A percentile compares a stretch with the other conserved stretches of the same genome.
phyloP scores from a whole-genome alignment of 2,113 vertebrate genomes.

The Benitochromis conjunctus region DNA sequence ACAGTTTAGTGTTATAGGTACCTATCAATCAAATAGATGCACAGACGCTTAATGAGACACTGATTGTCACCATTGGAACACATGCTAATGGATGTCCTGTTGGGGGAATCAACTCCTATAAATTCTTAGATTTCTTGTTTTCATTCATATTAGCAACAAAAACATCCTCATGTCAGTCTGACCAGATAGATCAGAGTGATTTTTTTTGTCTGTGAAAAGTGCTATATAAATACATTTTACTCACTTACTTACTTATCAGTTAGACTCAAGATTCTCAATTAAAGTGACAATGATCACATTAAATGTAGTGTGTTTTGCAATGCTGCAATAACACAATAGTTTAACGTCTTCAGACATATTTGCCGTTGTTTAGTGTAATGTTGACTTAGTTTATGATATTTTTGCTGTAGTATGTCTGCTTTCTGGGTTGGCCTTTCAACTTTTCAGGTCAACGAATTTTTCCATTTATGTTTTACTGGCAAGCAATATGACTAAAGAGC shows the following conservation, averaged over 20 bases:
- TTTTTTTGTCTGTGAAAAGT: neutral
- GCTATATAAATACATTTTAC: neutral
- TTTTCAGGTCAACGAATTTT: neutral
- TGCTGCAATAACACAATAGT: neutral
- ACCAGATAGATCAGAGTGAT: neutral
- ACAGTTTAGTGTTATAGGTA: neutral
- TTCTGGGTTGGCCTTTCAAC: neutral
- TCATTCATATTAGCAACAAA: neutral
- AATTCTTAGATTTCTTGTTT: neutral
- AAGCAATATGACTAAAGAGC: too few relatives aligned
- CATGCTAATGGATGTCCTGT: neutral
- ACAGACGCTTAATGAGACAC: neutral
- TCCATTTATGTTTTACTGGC: neutral
- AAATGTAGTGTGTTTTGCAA: neutral
- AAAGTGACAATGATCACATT: neutral
- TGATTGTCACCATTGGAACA: neutral
- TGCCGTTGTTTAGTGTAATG: neutral
- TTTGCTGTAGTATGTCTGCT: neutral
- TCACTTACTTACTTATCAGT: fast-evolving
- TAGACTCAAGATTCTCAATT: neutral
- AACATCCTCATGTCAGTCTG: neutral
- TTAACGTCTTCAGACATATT: neutral
- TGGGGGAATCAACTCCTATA: neutral
- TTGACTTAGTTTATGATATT: neutral
- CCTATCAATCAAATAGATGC: neutral